Evolutionary conservation across 2,113 vertebrate species (phyloP), one percentile per base, ranked within the genome.

Genomic region (Scalopus aquaticus): DNA sequence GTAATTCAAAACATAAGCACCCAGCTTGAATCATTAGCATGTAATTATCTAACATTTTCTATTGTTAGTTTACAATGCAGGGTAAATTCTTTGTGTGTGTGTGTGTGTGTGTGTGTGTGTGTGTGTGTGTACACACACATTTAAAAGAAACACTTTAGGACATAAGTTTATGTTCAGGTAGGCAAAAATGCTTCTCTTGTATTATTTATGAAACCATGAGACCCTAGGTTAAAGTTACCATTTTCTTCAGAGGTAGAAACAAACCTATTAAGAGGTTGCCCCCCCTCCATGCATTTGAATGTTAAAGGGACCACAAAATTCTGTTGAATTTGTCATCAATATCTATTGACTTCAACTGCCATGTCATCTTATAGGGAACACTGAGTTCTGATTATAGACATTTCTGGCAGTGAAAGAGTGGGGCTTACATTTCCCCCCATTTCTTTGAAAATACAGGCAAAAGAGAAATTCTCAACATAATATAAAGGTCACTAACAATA

Each of bases 401-500:
- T 93, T 95, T 44, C 72, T 95, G 87, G 90, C 94, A 95, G 81
- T 90, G 95, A 95, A 97, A 95, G 95, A 94, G 60, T 93, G 89
- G 30, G 28, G 12, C n/a, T 76, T 7, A 3, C 93, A 81, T 92
- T n/a, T 19, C 91, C 1, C 0, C 22, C 37, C 26, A 69, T 51
- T 96, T 96, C 91, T 91, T 96, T 94, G 70, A 70, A 96, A 77
- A 44, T 92, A 96, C 89, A 89, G 51, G 76, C 13, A 7, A 73
- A 85, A 96, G 54, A 94, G 77, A 90, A 42, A 76, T 95, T 97
- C 80, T 95, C 92, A 95, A 97, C 96, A 93, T 97, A 94, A 70
- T 90, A 62, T 97, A 98, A 98, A 98, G 97, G 98, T 98, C 97
- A 97, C 94, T 64, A 84, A 96, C 97, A 98, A 98, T 94, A 97